phyloP scores from a whole-genome alignment of 1,140 invertebrate species.

The Phocides pigmalion region DNA sequence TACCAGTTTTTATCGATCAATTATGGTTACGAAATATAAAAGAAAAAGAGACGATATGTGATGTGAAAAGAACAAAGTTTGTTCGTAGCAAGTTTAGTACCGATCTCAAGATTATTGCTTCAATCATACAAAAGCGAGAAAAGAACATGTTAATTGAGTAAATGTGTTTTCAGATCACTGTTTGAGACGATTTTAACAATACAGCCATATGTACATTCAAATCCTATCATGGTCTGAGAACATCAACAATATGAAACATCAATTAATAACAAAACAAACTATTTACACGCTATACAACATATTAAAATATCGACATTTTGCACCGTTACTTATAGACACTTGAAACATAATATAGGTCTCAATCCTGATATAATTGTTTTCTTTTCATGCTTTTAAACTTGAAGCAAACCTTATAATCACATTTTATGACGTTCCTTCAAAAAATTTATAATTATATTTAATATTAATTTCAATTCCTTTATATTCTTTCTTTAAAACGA shows the following conservation, averaged over 20 bases:
- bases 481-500: constrained; percentile 44
- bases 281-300: constrained; percentile 68
- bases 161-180: constrained; percentile 31
- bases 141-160: constrained; percentile 8
- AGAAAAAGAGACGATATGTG: not conserved
- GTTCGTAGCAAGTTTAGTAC: constrained; percentile 8
- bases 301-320: constrained; percentile 73
- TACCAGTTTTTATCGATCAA: too few species aligned
- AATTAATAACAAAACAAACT: constrained; percentile 79
- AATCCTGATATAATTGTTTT: not conserved
- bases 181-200: constrained; percentile 33
- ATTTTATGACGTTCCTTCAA: not conserved
- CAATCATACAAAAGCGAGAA: constrained; percentile 4
- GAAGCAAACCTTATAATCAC: not conserved
- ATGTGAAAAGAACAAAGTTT: constrained; percentile 3
- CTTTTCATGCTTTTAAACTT: too few species aligned
- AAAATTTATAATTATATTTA: not conserved
- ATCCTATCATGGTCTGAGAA: constrained; percentile 58
- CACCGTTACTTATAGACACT: constrained; percentile 30
- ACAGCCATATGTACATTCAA: constrained; percentile 36
- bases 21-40: constrained; percentile 15
- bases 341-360: not conserved
- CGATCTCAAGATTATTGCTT: not conserved
- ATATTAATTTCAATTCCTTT: constrained; percentile 16
- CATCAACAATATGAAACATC: constrained; percentile 77